Evolutionary conservation across 1,140 invertebrate species (phyloP).

Genomic region (Phthorimaea operculella): DNA sequence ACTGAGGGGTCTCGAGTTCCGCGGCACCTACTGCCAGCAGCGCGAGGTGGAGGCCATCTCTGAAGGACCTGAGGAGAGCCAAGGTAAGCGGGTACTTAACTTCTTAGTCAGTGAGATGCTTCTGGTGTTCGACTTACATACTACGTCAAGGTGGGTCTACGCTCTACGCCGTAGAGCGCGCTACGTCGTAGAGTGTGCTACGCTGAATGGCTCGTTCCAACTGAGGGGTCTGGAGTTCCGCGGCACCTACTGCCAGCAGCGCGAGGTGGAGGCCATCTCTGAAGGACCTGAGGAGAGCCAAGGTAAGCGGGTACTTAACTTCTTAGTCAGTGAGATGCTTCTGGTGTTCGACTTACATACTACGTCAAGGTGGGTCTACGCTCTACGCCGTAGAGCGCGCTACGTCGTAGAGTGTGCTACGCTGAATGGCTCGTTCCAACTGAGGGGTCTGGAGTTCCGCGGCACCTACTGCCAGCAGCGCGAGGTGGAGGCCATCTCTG

Average conservation of each 20-base stretch:
- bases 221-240: constrained; percentile 96
- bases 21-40: constrained; percentile 99
- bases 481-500: constrained; percentile 97
- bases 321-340: constrained; percentile 78
- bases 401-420: constrained; percentile 95
- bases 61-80: constrained; percentile 92
- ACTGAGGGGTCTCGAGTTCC: constrained; percentile 95
- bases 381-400: too few relatives aligned
- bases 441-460: constrained; percentile 96
- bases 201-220: constrained; percentile 99
- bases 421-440: constrained; percentile 99
- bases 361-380: constrained; percentile 91
- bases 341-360: constrained; percentile 97
- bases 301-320: constrained; percentile 64
- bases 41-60: constrained; percentile 97
- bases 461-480: constrained; percentile 99
- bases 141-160: constrained; percentile 90
- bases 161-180: too few relatives aligned
- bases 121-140: constrained; percentile 97
- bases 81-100: constrained; percentile 68
- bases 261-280: constrained; percentile 97
- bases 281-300: constrained; percentile 94
- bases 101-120: constrained; percentile 78
- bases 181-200: constrained; percentile 96
- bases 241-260: constrained; percentile 98